Evolutionary conservation across 1,140 invertebrate species (phyloP), one percentile per base, ranked within the genome.

Genomic region (Meloidogyne chitwoodi): DNA sequence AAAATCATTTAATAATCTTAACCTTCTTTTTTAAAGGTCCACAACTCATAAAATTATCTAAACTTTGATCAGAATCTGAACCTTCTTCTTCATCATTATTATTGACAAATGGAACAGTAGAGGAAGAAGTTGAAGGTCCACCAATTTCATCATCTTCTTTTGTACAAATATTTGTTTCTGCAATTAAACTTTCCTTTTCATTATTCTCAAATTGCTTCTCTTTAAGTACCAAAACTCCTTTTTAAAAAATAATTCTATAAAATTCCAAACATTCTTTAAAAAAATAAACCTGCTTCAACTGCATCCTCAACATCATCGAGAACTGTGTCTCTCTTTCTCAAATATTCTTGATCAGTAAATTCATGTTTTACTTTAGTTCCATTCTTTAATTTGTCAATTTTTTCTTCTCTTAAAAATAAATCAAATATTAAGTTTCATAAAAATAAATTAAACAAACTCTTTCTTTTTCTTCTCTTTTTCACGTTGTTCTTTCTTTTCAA

Each of bases 381-480:
- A 22, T 77, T 29, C 41, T 83, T 83, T 26, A 84, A 62, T 14
- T 69, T 68, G 61, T 83, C 81, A 48, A 80, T 83, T 70, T 81
- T 81, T 38, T 81, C 80, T n/a, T 83, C 27, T 22, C 80, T 81
- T 48, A 56, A 81, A 27, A 65, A 44, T 6, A 24, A 19, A 76
- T 63, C 26, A 16, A 22, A 2, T 61, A 14, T 5, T 76, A 16
- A 65, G 1, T 24, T 34, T 68, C 1, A 69, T 41, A 34, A 61
- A 6, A 31, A 3, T 31, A 31, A 31, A 11, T n/a, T 74, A 48
- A 66, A 71, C 80, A 38, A 48, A 81, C 81, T 76, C 62, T 44
- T 81, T 81, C 22, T 72, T 29, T n/a, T 83, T 61, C 38, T 83
- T 79, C 56, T 82, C 80, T 41, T 76, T 71, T 48, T 83, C 81